These are phyloP conservation scores for Nasonovia ribisnigri DNA, from an alignment of 2,888 invertebrate genomes.

Conservation along the genomic window DNA sequence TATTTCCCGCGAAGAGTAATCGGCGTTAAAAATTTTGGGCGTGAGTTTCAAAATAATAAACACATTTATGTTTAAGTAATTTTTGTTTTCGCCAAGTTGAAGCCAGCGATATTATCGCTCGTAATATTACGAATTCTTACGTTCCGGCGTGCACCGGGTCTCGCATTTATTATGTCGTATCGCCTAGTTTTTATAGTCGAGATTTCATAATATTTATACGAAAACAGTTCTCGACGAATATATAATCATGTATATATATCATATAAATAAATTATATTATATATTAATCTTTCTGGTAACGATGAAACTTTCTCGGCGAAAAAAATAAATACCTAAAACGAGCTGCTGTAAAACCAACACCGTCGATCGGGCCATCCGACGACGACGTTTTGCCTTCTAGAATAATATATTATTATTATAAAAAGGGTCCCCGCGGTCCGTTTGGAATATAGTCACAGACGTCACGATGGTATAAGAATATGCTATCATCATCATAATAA, in stretches of 20 bases:
- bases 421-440: not conserved
- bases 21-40: not conserved
- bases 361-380: not conserved
- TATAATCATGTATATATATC: not conserved
- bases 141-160: not conserved
- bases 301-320: not conserved
- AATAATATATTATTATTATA: not conserved
- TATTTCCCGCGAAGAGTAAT: not conserved
- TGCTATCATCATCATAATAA: not conserved
- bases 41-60: conserved; percentile 12
- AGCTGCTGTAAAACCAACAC: not conserved
- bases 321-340: not conserved
- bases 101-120: not conserved
- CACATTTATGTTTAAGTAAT: not conserved
- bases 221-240: not conserved
- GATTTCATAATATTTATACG: not conserved
- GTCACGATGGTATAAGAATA: not conserved
- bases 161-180: not conserved
- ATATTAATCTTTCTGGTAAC: not conserved
- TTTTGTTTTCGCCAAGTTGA: not conserved
- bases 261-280: not conserved
- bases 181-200: not conserved
- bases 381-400: not conserved
- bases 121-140: not conserved
- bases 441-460: not conserved